These are phyloP conservation scores for Spongilla lacustris DNA, from an alignment of 37 sponge, comb jelly and placozoan genomes.

Conservation along the genomic window DNA sequence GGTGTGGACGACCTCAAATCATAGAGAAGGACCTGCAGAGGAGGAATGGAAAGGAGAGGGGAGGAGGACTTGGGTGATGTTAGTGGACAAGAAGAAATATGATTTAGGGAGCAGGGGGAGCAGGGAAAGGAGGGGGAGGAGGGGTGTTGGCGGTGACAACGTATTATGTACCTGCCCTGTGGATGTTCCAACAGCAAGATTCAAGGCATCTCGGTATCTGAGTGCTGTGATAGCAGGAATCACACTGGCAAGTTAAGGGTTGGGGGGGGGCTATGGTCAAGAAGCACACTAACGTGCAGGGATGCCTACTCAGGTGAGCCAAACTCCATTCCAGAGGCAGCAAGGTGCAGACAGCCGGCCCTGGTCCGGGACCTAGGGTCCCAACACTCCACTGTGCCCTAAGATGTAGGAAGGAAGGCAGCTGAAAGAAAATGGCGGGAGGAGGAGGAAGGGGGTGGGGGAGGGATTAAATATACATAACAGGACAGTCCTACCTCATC, in stretches of 20 bases:
- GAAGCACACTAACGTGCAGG: neutral
- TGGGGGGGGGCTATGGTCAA: neutral
- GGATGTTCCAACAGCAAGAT: conserved; percentile 85
- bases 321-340: conserved; percentile 28
- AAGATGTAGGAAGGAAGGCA: neutral
- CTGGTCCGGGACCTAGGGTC: conserved; percentile 84
- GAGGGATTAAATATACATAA: too few species aligned
- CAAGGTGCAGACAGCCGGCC: conserved; percentile 66
- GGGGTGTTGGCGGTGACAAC: neutral
- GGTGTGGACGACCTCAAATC: conserved; percentile 85
- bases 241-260: neutral
- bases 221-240: conserved; percentile 79
- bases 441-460: neutral
- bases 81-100: neutral
- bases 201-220: conserved; percentile 65
- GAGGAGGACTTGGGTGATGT: neutral
- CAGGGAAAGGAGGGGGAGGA: neutral
- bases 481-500: conserved; percentile 50
- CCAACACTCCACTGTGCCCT: conserved; percentile 94
- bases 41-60: neutral
- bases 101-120: neutral
- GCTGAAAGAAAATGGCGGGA: neutral
- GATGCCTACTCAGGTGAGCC: neutral
- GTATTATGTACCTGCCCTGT: conserved; percentile 70
- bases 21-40: conserved; percentile 79